Evolutionary conservation across 2,888 invertebrate genomes (phyloP), one percentile per base, ranked within the genome.

Genomic region (Apoda limacodes): DNA sequence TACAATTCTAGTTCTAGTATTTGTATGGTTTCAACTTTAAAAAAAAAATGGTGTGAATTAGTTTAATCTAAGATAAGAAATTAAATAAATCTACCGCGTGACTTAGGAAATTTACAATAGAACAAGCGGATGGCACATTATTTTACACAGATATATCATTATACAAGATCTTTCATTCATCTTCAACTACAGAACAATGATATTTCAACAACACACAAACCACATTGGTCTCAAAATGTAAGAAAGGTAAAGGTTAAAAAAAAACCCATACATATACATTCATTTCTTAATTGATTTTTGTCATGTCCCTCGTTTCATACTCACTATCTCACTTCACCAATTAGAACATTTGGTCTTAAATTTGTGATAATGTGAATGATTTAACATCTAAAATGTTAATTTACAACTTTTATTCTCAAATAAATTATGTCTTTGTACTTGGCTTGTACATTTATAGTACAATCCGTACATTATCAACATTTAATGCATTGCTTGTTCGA

Each of bases 71-170:
- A n/a, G n/a, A n/a, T n/a, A n/a, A n/a, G n/a, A n/a, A n/a, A n/a
- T n/a, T n/a, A n/a, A n/a, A n/a, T 35, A 49, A 46, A 40, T 38
- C 43, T 60, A 54, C 48, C 25, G 40, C 37, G 28, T 46, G 46
- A 51, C 45, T 48, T 41, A 46, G 58, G 64, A 62, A 69, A 69
- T 74, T 56, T 74, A 74, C 70, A 76, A 57, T 55, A 50, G 48
- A 59, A 67, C 52, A 67, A 76, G 67, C 66, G 61, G 71, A 78
- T 78, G 78, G 78, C 76, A 78, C 76, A 72, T 65, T 62, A 48
- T 48, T 60, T 60, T 57, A 49, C 65, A 65, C 60, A 67, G 58
- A 6, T 17, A 60, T 50, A 55, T 55, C 49, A 51, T 44, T 50
- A 47, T 55, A 61, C 56, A 61, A 55, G 52, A 56, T 48, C 52